These are phyloP conservation scores for Nephila pilipes DNA, from an alignment of 1,140 invertebrate species.

Conservation along the genomic window DNA sequence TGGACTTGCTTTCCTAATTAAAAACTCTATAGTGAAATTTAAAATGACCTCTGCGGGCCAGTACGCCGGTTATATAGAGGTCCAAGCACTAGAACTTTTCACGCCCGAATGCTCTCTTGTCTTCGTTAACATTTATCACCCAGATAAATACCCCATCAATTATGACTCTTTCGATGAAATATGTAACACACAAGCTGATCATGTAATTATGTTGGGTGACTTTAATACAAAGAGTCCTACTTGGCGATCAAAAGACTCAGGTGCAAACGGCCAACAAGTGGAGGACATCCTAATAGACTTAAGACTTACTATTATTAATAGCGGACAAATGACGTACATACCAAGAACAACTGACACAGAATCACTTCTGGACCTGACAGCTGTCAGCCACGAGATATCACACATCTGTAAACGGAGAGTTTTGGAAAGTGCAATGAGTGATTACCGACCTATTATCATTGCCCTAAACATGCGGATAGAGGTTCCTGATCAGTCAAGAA, in stretches of 20 bases:
- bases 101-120: no score
- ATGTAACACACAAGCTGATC: neutral
- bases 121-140: neutral
- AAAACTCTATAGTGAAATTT: neutral
- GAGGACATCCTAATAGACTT: conserved; percentile 1
- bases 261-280: neutral
- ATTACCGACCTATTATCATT: neutral
- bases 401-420: neutral
- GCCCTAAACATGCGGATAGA: neutral
- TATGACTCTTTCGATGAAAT: no score
- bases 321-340: neutral
- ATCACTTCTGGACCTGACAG: neutral
- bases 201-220: no score
- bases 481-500: neutral
- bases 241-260: neutral
- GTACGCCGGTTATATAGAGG: neutral
- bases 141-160: neutral
- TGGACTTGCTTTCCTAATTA: neutral
- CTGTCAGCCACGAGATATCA: neutral
- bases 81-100: no score
- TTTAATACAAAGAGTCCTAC: no score
- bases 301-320: conserved; percentile 4
- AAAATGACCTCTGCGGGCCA: neutral
- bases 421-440: neutral
- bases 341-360: neutral